Conservation (phyloP, 2,888 invertebrate genomes). For the Celastrina argiolus region DNA sequence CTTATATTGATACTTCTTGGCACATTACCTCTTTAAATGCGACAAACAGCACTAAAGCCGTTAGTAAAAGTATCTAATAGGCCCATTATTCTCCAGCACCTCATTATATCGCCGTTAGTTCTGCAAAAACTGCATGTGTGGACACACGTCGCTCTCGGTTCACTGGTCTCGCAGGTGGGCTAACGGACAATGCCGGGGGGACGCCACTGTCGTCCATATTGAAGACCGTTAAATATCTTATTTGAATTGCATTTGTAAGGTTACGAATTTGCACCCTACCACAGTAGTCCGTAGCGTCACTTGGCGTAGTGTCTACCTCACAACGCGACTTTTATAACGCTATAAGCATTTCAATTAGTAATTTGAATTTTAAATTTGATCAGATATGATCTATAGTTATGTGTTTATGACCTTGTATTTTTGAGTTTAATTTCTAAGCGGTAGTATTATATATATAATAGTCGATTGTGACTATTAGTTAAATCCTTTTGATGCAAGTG, state of each 20-base stretch:
- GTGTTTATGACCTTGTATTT: slow-evolving; percentile 4
- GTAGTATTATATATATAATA: too few species aligned
- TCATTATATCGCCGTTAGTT: slow-evolving; percentile 18
- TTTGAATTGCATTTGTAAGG: slow-evolving; percentile 19
- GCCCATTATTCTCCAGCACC: background rate
- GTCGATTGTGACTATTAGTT: background rate
- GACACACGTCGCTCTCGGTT: slow-evolving; percentile 63
- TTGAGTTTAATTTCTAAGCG: background rate
- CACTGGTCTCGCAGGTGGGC: slow-evolving; percentile 73
- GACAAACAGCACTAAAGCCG: background rate
- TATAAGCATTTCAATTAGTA: background rate
- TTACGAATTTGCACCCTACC: background rate
- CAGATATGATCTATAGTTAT: slow-evolving; percentile 1
- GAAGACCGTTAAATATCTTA: slow-evolving; percentile 30
- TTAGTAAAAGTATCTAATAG: slow-evolving; percentile 2
- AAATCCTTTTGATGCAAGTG: background rate
- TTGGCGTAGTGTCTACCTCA: background rate
- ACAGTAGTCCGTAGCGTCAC: background rate
- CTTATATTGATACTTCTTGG: background rate
- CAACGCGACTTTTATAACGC: background rate
- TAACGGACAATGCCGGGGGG: slow-evolving; percentile 53
- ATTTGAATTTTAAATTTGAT: background rate
- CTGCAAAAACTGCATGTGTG: slow-evolving; percentile 39
- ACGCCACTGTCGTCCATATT: slow-evolving; percentile 21
- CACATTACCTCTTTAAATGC: background rate